Conservation (phyloP, 2,113 vertebrate species). For the Sinocyclocheilus grahami region DNA sequence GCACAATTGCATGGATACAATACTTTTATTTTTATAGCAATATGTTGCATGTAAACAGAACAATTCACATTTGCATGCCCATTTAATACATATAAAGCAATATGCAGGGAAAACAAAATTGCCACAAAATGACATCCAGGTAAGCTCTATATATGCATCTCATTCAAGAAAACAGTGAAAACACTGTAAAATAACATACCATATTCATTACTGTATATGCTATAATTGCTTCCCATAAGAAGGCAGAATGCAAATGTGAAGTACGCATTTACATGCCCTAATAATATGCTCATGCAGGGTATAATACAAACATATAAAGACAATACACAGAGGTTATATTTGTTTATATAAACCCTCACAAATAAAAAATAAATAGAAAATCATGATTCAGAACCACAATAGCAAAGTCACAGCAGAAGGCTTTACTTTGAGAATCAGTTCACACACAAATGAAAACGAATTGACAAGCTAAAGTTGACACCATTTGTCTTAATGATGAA, state of each 20-base stretch:
- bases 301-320: neutral
- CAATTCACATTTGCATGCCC: neutral
- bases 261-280: neutral
- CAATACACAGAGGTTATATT: too few species aligned
- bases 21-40: neutral
- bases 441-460: neutral
- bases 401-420: too few species aligned
- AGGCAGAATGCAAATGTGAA: too few species aligned
- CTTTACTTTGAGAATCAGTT: neutral
- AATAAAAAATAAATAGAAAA: too few species aligned
- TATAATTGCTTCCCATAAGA: too few species aligned
- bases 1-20: neutral
- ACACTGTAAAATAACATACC: too few species aligned
- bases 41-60: neutral
- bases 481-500: neutral
- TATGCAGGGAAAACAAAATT: neutral
- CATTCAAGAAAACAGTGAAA: neutral
- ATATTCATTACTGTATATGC: too few species aligned
- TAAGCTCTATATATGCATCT: neutral
- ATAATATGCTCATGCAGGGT: neutral
- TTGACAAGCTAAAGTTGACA: neutral
- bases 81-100: neutral
- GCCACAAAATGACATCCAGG: neutral
- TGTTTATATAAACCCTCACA: too few species aligned
- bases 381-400: too few species aligned